Base-by-base conservation (phyloP, 1,140 invertebrate genomes). In the Brevipalpus yothersi region DNA sequence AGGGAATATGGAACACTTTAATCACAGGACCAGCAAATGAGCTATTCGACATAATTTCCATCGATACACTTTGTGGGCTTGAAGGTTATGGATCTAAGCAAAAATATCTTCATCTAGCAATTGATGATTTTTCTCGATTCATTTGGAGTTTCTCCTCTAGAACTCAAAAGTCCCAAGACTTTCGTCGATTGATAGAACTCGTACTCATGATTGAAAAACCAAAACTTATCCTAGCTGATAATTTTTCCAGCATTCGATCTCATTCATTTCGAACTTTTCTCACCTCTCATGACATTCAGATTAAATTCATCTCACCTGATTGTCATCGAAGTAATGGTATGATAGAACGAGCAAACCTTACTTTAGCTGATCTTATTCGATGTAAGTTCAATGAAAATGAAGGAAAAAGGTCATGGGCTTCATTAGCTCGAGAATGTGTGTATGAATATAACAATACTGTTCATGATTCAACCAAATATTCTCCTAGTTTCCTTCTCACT, bases 401-500 rank as follows among this genome's bases (percentile, higher is more conserved):
- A 11, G 31, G 31, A 31, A 67, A 66, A 12, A 64, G 47, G 12
- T 67, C 75, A 59, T 77, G 75, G 75, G 72, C 75, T 53, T 56
- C 67, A 58, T 71, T 67, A 10, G 59, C 74, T 2, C 66, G 65
- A 1, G 68, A 69, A 17, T 72, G 71, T 0, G 69, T 68, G 8
- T 73, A 72, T 63, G 68, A 67, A 11, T 72, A 73, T 58, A 75
- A 76, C 47, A 71, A 70, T 0, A 65, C 70, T 12, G 31, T 66
- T 2, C 74, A 76, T 59, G 62, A 62, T 49, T 63, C 68, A 0
- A 75, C 70, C 0, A 64, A 66, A 13, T 71, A 66, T 61, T 62
- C 69, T 11, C 70, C 73, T 2, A 70, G 70, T 56, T 70, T 72
- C 66, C 41, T 76, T 7, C 15, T 75, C n/a, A 74, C 72, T 58